Percentiles rank a stretch among this genome's conserved stretches.
Evolutionary conservation across 2,888 invertebrate species (phyloP).

Genomic region (Agrilus biguttatus): DNA sequence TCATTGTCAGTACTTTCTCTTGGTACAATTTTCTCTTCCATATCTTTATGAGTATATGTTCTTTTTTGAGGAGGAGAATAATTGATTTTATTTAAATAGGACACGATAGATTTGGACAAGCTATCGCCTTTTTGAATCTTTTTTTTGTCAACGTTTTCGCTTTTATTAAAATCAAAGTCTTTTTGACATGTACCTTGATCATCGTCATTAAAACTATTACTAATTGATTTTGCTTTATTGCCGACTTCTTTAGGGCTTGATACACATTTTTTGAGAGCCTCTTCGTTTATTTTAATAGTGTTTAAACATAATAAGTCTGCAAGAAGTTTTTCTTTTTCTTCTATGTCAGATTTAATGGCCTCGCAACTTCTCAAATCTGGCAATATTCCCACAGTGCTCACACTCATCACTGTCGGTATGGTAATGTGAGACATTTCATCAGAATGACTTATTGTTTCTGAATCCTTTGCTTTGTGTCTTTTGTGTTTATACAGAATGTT

Average conservation of each 20-base stretch:
- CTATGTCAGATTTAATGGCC: slow-evolving; percentile 54
- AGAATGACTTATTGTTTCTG: slow-evolving; percentile 18
- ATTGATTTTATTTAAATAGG: neutral
- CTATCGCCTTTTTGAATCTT: no score
- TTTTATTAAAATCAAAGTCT: no score
- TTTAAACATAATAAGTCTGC: slow-evolving; percentile 53
- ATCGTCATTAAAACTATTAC: neutral
- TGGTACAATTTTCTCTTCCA: neutral
- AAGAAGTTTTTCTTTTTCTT: slow-evolving; percentile 57
- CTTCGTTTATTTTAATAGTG: slow-evolving; percentile 18
- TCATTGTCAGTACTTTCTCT: neutral
- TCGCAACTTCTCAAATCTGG: slow-evolving; percentile 46
- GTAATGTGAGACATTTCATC: slow-evolving; percentile 20
- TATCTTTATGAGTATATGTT: neutral
- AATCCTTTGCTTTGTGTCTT: slow-evolving; percentile 28
- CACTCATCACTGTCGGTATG: slow-evolving; percentile 33
- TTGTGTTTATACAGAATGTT: slow-evolving; percentile 52
- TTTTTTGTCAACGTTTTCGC: no score
- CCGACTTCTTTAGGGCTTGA: slow-evolving; percentile 3
- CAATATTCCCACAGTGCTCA: slow-evolving; percentile 32
- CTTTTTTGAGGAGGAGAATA: neutral
- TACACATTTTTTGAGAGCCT: slow-evolving; percentile 7
- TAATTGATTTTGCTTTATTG: neutral
- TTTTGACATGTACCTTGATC: neutral
- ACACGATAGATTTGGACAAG: neutral